Conservation (phyloP, 1,140 invertebrate genomes). For the Solenopsis invicta region DNA sequence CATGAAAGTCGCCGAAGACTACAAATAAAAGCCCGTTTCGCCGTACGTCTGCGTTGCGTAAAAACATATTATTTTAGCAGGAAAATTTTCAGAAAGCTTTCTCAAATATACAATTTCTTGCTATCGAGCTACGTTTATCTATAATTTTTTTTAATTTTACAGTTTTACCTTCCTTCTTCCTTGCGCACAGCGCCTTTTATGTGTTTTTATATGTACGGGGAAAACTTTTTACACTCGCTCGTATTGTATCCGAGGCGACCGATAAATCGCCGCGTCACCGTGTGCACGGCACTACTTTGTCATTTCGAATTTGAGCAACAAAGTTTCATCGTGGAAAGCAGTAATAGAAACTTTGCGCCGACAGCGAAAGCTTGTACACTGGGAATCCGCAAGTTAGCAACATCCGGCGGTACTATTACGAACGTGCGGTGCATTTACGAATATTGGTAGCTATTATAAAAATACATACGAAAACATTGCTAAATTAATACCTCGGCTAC, state of each 20-base stretch:
- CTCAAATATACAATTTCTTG: not conserved
- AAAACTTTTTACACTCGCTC: conserved; percentile 41
- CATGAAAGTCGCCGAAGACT: conserved; percentile 49
- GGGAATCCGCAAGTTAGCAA: conserved; percentile 61
- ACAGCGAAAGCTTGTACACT: conserved; percentile 46
- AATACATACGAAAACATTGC: conserved; percentile 1
- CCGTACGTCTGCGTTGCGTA: not conserved
- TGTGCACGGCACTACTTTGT: conserved; percentile 57
- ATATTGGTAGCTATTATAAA: conserved; percentile 35
- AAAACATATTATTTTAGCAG: not conserved
- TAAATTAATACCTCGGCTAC: not conserved
- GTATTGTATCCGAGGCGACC: conserved; percentile 37
- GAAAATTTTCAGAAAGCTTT: conserved; percentile 10
- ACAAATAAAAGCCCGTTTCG: not conserved
- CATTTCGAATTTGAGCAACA: conserved; percentile 62
- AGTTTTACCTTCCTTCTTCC: not conserved
- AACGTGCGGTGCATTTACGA: conserved; percentile 45
- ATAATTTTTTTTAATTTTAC: not conserved
- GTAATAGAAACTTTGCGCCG: conserved; percentile 60
- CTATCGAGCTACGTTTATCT: not conserved
- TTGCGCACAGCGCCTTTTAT: not conserved
- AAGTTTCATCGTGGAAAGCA: conserved; percentile 60
- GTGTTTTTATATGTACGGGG: not conserved
- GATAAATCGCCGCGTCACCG: conserved; percentile 48
- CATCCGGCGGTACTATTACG: conserved; percentile 36